These are phyloP conservation scores for Cyrtorhinus lividipennis DNA, from an alignment of 1,140 invertebrate genomes.

Conservation along the genomic window DNA sequence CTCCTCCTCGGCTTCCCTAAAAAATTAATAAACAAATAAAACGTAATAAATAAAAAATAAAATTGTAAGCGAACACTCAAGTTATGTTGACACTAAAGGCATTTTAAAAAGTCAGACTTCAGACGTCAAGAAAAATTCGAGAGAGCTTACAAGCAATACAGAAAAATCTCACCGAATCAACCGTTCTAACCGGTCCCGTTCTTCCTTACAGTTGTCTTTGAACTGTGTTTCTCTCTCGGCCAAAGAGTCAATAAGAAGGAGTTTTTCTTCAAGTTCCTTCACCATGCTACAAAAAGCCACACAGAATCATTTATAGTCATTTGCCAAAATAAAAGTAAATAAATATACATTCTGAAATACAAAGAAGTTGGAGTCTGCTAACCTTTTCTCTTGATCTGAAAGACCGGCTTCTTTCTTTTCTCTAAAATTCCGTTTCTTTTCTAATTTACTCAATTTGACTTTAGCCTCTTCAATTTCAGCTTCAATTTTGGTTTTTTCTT, in stretches of 20 bases:
- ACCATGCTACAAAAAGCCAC: conserved; percentile 40
- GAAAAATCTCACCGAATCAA: conserved; percentile 39
- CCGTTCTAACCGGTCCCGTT: conserved; percentile 42
- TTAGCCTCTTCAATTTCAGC: conserved; percentile 14
- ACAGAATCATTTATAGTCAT: too few species aligned
- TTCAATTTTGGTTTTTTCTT: conserved; percentile 11
- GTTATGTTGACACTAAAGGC: too few species aligned
- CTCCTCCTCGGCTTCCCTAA: conserved; percentile 36
- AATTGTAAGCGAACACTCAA: conserved; percentile 7
- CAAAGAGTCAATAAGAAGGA: conserved; percentile 54
- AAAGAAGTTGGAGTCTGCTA: neutral
- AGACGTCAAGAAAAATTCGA: too few species aligned
- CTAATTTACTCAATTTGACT: conserved; percentile 16
- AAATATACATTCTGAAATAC: neutral
- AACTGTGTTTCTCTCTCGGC: conserved; percentile 59
- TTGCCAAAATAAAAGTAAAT: too few species aligned
- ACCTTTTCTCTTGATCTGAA: conserved; percentile 26
- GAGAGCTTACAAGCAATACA: too few species aligned
- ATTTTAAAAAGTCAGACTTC: too few species aligned
- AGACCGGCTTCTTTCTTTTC: conserved; percentile 11
- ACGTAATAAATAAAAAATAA: too few species aligned
- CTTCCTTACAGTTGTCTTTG: conserved; percentile 54
- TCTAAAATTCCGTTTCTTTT: conserved; percentile 8
- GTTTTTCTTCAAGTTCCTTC: conserved; percentile 45
- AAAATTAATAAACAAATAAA: conserved; percentile 5